Percentiles rank a stretch among this genome's conserved stretches.
These are phyloP conservation scores for Pleuronectes platessa DNA, from an alignment of 2,113 vertebrate species.

Conservation along the genomic window DNA sequence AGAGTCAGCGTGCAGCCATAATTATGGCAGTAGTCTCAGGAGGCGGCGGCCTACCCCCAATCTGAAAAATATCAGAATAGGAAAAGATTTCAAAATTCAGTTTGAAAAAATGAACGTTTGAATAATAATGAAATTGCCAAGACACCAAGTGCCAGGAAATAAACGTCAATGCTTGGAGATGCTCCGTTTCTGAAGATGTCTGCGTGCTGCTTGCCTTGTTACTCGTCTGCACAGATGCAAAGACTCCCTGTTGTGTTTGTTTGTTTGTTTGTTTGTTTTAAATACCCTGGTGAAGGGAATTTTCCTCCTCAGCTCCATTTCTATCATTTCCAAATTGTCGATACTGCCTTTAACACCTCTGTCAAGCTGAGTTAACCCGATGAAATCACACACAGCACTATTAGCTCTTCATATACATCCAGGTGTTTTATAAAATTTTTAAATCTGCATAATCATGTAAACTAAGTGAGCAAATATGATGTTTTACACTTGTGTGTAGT, in stretches of 20 bases:
- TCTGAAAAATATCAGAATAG: background rate
- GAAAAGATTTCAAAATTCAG: background rate
- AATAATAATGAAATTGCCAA: constrained; percentile 1
- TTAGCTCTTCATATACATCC: background rate
- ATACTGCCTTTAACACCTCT: too few species aligned
- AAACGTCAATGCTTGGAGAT: constrained; percentile 9
- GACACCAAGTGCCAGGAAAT: constrained; percentile 30
- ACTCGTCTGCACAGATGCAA: background rate
- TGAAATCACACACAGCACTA: too few species aligned
- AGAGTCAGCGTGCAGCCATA: constrained; percentile 22
- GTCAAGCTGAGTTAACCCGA: too few species aligned
- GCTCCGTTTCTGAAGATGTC: background rate
- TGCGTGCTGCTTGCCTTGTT: background rate
- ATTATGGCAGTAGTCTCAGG: background rate
- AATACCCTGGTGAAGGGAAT: too few species aligned
- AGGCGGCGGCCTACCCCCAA: background rate
- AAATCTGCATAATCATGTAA: too few species aligned
- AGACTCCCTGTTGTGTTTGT: background rate
- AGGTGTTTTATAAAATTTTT: background rate
- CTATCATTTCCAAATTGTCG: background rate
- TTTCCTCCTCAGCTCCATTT: background rate
- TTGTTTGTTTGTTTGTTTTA: constrained; percentile 13
- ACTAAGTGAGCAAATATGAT: too few species aligned
- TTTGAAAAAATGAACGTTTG: constrained; percentile 6
- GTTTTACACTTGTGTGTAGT: too few species aligned